Percentiles rank a stretch among this genome's conserved stretches.
These are phyloP conservation scores for Leptodactylus fuscus DNA, from an alignment of 2,113 vertebrate species.

Conservation along the genomic window DNA sequence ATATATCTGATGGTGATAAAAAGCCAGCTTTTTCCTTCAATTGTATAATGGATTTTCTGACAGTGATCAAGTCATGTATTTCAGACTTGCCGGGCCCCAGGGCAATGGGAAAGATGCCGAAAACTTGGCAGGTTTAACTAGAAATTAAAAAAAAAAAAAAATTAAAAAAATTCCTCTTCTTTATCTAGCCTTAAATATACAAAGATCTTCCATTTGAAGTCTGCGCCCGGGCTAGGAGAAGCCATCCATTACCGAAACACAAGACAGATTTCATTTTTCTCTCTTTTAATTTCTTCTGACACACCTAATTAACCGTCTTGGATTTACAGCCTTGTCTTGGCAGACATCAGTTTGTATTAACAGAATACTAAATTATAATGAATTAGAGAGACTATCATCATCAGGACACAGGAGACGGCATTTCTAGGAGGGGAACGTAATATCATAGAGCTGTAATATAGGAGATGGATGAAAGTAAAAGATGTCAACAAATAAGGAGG, in stretches of 20 bases:
- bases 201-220: neutral
- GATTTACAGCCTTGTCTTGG: conserved; percentile 37
- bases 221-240: neutral
- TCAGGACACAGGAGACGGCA: neutral
- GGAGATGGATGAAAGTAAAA: neutral
- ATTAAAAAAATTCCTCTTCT: neutral
- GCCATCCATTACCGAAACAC: neutral
- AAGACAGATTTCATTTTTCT: conserved; percentile 44
- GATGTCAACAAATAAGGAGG: neutral
- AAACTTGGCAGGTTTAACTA: neutral
- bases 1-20: conserved; percentile 44
- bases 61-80: conserved; percentile 47
- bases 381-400: conserved; percentile 16
- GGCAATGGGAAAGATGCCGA: conserved; percentile 15
- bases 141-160: conserved; percentile 14
- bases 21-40: conserved; percentile 3
- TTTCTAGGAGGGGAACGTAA: neutral
- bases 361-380: conserved; percentile 46
- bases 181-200: neutral
- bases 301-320: conserved; percentile 46
- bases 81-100: neutral
- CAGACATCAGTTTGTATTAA: conserved; percentile 43
- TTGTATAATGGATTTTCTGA: conserved; percentile 53
- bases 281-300: conserved; percentile 42
- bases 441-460: neutral